These are phyloP conservation scores for Hoplodrina blanda DNA, from an alignment of 2,888 invertebrate species.

Conservation along the genomic window DNA sequence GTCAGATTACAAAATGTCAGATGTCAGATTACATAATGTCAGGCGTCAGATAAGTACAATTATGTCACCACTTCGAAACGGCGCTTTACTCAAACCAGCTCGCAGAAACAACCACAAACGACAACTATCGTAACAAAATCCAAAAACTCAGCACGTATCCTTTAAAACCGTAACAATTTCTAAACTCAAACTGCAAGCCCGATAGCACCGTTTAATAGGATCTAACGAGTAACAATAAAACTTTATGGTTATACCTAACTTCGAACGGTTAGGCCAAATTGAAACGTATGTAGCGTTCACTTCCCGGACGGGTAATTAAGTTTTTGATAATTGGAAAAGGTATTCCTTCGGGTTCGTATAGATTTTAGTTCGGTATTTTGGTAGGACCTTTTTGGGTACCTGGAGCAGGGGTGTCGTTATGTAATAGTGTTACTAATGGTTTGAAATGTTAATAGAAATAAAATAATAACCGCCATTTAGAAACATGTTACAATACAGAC, in stretches of 20 bases:
- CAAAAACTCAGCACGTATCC: slow-evolving; percentile 30
- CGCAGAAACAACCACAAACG: slow-evolving; percentile 13
- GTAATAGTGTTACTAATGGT: not conserved
- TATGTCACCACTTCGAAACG: not conserved
- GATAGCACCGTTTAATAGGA: slow-evolving; percentile 69
- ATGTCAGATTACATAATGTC: too few species aligned
- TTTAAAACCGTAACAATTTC: slow-evolving; percentile 38
- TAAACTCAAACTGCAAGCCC: slow-evolving; percentile 51
- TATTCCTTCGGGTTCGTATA: slow-evolving; percentile 37
- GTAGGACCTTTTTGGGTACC: not conserved
- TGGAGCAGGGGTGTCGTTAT: not conserved
- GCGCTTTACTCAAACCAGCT: not conserved
- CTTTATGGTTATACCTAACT: slow-evolving; percentile 72
- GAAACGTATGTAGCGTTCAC: slow-evolving; percentile 55
- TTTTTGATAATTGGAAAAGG: slow-evolving; percentile 58
- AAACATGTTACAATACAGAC: too few species aligned
- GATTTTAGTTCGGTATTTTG: slow-evolving; percentile 31
- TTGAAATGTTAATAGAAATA: slow-evolving; percentile 5
- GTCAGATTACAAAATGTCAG: too few species aligned
- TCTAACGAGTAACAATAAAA: slow-evolving; percentile 74
- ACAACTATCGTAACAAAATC: slow-evolving; percentile 1
- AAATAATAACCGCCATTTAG: not conserved
- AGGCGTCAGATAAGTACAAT: too few species aligned
- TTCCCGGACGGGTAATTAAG: slow-evolving; percentile 48
- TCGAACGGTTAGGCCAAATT: slow-evolving; percentile 62